These are phyloP conservation scores for Copidosoma aretas DNA, from an alignment of 2,888 invertebrate species.

Conservation along the genomic window DNA sequence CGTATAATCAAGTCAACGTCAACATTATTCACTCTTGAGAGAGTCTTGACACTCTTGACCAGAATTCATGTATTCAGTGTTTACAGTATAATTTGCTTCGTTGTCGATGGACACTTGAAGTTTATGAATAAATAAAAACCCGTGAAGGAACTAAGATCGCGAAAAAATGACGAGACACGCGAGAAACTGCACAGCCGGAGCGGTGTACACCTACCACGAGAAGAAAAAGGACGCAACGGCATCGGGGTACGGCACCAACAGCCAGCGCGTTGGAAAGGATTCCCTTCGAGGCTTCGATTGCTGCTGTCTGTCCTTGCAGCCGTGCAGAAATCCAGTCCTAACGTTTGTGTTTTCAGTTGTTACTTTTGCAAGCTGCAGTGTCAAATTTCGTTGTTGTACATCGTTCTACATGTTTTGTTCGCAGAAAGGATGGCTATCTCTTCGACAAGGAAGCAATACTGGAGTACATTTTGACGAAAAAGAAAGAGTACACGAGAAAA, in stretches of 20 bases:
- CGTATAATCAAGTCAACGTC: too few relatives aligned
- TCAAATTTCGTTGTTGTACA: too few relatives aligned
- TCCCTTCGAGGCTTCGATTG: constrained; percentile 96
- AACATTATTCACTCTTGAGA: too few relatives aligned
- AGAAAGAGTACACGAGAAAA: constrained; percentile 87
- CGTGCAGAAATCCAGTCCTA: constrained; percentile 91
- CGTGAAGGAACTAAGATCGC: too few relatives aligned
- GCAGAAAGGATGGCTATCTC: constrained; percentile 84
- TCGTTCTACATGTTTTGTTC: constrained; percentile 33
- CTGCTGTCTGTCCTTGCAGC: constrained; percentile 95
- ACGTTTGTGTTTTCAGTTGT: constrained; percentile 75
- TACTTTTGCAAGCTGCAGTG: too few relatives aligned
- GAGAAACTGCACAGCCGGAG: constrained; percentile 96
- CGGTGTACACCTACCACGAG: constrained; percentile 98
- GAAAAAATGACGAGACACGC: constrained; percentile 91
- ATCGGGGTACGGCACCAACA: constrained; percentile 91
- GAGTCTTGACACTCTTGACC: too few relatives aligned
- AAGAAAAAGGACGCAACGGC: constrained; percentile 94
- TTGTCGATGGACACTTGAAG: too few relatives aligned
- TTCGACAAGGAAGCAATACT: constrained; percentile 97
- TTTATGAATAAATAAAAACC: too few relatives aligned
- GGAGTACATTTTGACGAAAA: constrained; percentile 93
- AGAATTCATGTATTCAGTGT: too few relatives aligned
- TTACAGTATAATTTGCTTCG: too few relatives aligned
- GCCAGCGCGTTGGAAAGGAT: constrained; percentile 89